Evolutionary conservation across 2,888 invertebrate species (phyloP).

Genomic region (Octodonta nipae): DNA sequence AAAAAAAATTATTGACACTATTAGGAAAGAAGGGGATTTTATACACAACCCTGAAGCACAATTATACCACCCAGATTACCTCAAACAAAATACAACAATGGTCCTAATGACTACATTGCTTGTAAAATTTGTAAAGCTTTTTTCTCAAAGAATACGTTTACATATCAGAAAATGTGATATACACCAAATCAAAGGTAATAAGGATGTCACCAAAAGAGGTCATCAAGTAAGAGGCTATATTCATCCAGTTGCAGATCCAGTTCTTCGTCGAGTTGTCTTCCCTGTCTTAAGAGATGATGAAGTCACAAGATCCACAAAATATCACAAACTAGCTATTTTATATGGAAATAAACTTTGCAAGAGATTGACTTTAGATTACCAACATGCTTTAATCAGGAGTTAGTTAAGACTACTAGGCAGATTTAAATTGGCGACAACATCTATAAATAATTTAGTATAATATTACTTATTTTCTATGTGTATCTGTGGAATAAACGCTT

Average conservation of each 20-base stretch:
- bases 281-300: not conserved
- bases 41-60: not conserved
- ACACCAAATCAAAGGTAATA: not conserved
- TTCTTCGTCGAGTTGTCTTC: not conserved
- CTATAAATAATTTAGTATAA: not conserved
- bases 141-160: not conserved
- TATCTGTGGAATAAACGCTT: not conserved
- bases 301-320: not conserved
- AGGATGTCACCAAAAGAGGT: not conserved
- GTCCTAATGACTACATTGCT: not conserved
- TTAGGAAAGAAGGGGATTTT: slow-evolving; percentile 5
- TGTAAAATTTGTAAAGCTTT: not conserved
- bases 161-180: not conserved
- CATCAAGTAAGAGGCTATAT: not conserved
- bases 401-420: not conserved
- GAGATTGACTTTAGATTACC: not conserved
- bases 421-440: not conserved
- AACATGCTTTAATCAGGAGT: not conserved
- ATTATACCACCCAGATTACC: not conserved
- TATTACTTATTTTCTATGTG: not conserved
- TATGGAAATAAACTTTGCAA: not conserved
- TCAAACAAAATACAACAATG: not conserved
- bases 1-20: slow-evolving; percentile 1
- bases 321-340: not conserved
- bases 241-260: not conserved